phyloP scores from a whole-genome alignment of 1,140 invertebrate genomes.

The Lordiphosa collinella region DNA sequence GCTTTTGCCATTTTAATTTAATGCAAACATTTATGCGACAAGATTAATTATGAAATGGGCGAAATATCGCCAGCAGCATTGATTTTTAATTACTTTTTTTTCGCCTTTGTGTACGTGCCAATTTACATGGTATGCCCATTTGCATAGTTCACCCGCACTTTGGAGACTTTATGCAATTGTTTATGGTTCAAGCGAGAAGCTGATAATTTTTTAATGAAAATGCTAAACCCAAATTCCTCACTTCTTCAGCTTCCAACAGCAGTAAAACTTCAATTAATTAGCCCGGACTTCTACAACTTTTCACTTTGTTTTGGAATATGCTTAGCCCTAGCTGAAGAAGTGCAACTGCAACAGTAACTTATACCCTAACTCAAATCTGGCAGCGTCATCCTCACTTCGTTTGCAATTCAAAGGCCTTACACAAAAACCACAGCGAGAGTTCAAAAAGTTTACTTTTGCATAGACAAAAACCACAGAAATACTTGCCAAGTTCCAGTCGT shows the following conservation, averaged over 20 bases:
- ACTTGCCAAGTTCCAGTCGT: conserved; percentile 52
- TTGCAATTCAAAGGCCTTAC: conserved; percentile 39
- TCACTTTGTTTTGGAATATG: not conserved
- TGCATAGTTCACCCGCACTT: no score
- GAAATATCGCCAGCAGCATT: conserved; percentile 18
- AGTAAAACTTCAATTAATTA: conserved; percentile 11
- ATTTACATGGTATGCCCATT: no score
- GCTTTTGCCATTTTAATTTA: conserved; percentile 57
- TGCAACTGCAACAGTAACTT: not conserved
- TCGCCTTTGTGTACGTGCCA: not conserved
- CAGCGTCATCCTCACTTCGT: conserved; percentile 35
- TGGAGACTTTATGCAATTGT: no score
- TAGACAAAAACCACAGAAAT: conserved; percentile 70
- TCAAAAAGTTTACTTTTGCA: conserved; percentile 60
- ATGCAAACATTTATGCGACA: conserved; percentile 56
- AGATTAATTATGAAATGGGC: conserved; percentile 57
- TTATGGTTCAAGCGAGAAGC: no score
- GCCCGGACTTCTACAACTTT: not conserved
- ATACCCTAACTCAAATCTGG: no score
- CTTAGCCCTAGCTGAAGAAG: not conserved
- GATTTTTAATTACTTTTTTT: conserved; percentile 54
- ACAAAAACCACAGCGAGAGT: conserved; percentile 51
- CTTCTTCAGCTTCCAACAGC: conserved; percentile 1
- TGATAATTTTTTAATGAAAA: no score
- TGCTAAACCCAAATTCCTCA: no score